A percentile compares a stretch with the other conserved stretches of the same genome.
Evolutionary conservation across 2,888 invertebrate species (phyloP).

Genomic region (Parasteatoda lunata): DNA sequence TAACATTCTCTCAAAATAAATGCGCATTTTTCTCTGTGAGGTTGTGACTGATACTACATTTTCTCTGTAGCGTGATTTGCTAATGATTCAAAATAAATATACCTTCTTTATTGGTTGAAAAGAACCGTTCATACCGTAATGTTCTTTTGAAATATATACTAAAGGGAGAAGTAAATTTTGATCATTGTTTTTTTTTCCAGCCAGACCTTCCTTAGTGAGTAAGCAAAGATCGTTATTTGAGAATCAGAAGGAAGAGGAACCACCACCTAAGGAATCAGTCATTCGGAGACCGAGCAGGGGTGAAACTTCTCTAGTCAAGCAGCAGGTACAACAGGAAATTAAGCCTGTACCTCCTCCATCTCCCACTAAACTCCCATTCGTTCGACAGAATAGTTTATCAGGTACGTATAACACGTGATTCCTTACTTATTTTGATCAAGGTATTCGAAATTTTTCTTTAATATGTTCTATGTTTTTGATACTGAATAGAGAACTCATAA

Average conservation of each 20-base stretch:
- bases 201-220: constrained; percentile 67
- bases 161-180: too few relatives aligned
- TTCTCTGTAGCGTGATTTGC: too few relatives aligned
- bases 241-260: constrained; percentile 66
- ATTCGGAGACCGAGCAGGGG: constrained; percentile 37
- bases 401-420: not conserved
- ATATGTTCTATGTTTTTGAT: too few relatives aligned
- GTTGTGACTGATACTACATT: too few relatives aligned
- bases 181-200: not conserved
- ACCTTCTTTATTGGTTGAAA: too few relatives aligned
- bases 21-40: too few relatives aligned
- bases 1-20: too few relatives aligned
- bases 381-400: constrained; percentile 52
- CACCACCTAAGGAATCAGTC: constrained; percentile 37
- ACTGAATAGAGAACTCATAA: too few relatives aligned
- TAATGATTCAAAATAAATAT: too few relatives aligned
- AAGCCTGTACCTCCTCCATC: constrained; percentile 49
- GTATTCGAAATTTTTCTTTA: too few relatives aligned
- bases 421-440: not conserved
- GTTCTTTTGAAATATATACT: too few relatives aligned
- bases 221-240: constrained; percentile 62
- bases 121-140: too few relatives aligned
- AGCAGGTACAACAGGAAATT: constrained; percentile 37
- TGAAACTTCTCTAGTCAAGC: constrained; percentile 33
- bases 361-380: constrained; percentile 29